These are phyloP conservation scores for Meloe dianella DNA, from an alignment of 2,888 invertebrate genomes.

Conservation along the genomic window DNA sequence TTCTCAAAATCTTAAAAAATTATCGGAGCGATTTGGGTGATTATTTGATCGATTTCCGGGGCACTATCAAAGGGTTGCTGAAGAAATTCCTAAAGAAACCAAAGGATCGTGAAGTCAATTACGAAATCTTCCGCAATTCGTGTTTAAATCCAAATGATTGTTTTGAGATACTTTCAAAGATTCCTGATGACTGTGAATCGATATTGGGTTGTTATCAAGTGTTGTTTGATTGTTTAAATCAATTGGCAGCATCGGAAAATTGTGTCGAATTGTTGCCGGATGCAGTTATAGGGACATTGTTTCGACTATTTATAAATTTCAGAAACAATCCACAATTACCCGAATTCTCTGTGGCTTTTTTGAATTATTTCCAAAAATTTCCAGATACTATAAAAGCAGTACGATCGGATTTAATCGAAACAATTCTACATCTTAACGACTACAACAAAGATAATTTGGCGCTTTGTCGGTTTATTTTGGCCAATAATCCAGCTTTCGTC, in stretches of 20 bases:
- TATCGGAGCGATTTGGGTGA: slow-evolving; percentile 25
- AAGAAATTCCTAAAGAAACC: slow-evolving; percentile 61
- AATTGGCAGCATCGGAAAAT: slow-evolving; percentile 26
- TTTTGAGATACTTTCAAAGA: slow-evolving; percentile 54
- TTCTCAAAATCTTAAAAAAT: slow-evolving; percentile 31
- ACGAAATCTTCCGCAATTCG: slow-evolving; percentile 59
- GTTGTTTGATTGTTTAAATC: slow-evolving; percentile 40
- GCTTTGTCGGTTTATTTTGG: slow-evolving; percentile 66
- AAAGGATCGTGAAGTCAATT: slow-evolving; percentile 50
- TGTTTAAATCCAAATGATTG: slow-evolving; percentile 57
- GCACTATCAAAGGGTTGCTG: slow-evolving; percentile 61
- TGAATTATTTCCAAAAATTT: slow-evolving; percentile 66
- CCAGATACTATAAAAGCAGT: slow-evolving; percentile 65
- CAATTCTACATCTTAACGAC: slow-evolving; percentile 62
- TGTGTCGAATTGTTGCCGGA: slow-evolving; percentile 37
- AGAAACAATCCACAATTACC: slow-evolving; percentile 52
- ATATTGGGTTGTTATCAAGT: slow-evolving; percentile 19
- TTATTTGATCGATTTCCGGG: slow-evolving; percentile 61
- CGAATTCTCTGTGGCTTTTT: slow-evolving; percentile 63
- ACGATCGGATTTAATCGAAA: slow-evolving; percentile 62
- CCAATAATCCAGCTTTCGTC: slow-evolving; percentile 62
- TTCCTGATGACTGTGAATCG: slow-evolving; percentile 10
- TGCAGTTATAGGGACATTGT: slow-evolving; percentile 36
- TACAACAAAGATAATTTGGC: slow-evolving; percentile 65
- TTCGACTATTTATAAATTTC: slow-evolving; percentile 36